Conservation (phyloP, 2,888 invertebrate genomes). For the Gnatocerus cornutus region DNA sequence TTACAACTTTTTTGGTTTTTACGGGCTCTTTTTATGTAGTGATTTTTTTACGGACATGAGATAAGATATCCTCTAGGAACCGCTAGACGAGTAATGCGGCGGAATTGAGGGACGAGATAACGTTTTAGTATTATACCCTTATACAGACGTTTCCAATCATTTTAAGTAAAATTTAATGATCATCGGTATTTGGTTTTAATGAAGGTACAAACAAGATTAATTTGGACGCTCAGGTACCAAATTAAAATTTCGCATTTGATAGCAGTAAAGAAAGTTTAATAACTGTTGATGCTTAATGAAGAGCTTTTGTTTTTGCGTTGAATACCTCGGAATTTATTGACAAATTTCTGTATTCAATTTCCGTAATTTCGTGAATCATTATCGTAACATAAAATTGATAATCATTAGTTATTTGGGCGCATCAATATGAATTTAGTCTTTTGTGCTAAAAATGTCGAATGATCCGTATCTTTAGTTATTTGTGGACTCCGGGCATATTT, state of each 20-base stretch:
- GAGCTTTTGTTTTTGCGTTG: background rate
- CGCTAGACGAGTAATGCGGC: constrained; percentile 23
- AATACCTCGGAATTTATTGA: too few species aligned
- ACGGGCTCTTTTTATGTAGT: constrained; percentile 38
- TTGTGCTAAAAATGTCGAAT: background rate
- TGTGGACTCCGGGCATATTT: constrained; percentile 11
- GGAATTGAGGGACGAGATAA: constrained; percentile 22
- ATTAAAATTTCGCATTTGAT: constrained; percentile 1
- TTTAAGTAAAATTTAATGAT: constrained; percentile 24
- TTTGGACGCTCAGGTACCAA: constrained; percentile 1
- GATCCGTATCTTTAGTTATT: background rate
- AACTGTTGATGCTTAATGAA: constrained; percentile 26
- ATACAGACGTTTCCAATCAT: constrained; percentile 16
- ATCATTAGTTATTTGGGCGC: too few species aligned
- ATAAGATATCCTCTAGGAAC: constrained; percentile 37
- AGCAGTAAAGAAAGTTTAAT: constrained; percentile 16
- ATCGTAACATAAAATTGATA: too few species aligned
- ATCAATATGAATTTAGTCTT: too few species aligned
- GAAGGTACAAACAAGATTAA: constrained; percentile 15
- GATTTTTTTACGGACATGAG: constrained; percentile 34
- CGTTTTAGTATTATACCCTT: constrained; percentile 20
- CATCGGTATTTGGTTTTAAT: constrained; percentile 10
- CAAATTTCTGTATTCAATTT: too few species aligned
- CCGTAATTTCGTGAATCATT: too few species aligned
- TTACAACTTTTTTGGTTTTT: constrained; percentile 42